Conservation (phyloP, 2,888 invertebrate genomes). For the Galerucella pusilla region DNA sequence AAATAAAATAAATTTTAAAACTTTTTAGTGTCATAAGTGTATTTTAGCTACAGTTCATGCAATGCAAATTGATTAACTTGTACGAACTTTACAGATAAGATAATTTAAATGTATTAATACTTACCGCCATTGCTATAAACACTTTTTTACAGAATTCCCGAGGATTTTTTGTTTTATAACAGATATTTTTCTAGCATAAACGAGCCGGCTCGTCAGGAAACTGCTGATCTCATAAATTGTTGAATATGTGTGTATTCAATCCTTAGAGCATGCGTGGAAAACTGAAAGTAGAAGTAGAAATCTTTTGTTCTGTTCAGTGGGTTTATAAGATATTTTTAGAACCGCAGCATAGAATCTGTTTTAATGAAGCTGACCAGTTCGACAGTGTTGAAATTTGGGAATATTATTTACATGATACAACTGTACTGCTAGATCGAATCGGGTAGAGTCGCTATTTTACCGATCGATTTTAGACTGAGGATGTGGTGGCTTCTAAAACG, state of each 20-base stretch:
- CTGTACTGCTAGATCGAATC: neutral
- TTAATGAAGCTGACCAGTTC: neutral
- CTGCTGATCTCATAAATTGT: neutral
- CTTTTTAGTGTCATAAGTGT: too few species aligned
- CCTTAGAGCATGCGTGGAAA: neutral
- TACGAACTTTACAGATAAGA: neutral
- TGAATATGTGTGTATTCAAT: neutral
- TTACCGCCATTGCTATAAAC: slow-evolving; percentile 20
- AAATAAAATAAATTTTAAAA: too few species aligned
- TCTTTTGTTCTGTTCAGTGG: neutral
- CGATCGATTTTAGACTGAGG: neutral
- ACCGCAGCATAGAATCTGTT: neutral
- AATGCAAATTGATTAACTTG: neutral
- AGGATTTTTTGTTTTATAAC: slow-evolving; percentile 11
- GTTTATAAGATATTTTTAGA: neutral
- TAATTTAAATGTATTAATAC: neutral
- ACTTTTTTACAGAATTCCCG: neutral
- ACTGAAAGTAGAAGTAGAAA: neutral
- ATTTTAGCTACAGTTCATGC: neutral
- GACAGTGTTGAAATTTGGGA: neutral
- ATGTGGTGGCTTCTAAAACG: neutral
- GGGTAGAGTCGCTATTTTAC: neutral
- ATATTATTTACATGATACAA: neutral
- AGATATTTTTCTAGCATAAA: neutral
- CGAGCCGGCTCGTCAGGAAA: neutral